Percentiles rank a stretch among this genome's conserved stretches.
phyloP scores from a whole-genome alignment of 1,140 invertebrate genomes.

The Linepithema humile region DNA sequence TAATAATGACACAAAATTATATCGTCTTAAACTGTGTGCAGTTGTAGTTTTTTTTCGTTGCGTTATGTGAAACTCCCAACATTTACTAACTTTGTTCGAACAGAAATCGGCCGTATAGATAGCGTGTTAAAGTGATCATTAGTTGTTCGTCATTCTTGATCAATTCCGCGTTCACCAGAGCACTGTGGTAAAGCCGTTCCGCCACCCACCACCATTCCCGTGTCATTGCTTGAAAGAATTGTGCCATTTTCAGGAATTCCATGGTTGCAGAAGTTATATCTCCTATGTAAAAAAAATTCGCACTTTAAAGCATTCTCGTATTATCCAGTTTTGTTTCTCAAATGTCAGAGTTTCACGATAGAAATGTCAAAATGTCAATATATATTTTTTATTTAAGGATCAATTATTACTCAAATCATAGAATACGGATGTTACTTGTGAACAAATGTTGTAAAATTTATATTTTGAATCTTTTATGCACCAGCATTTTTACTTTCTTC shows the following conservation, averaged over 20 bases:
- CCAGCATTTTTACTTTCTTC: conserved; percentile 77
- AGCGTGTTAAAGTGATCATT: conserved; percentile 83
- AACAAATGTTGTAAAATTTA: not conserved
- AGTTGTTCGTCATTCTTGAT: conserved; percentile 81
- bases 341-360: not conserved
- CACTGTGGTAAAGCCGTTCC: conserved; percentile 84
- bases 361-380: not conserved
- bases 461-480: not conserved
- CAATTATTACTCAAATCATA: not conserved
- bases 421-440: not conserved
- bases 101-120: conserved; percentile 85
- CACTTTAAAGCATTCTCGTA: not conserved
- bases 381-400: not conserved
- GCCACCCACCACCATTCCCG: conserved; percentile 86
- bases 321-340: not conserved
- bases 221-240: conserved; percentile 82
- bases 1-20: no score
- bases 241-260: conserved; percentile 80
- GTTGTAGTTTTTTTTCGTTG: no score
- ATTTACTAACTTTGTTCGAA: conserved; percentile 82
- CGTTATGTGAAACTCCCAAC: no score
- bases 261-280: conserved; percentile 79
- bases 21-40: no score
- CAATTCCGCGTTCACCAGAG: conserved; percentile 80
- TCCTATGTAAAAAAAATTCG: conserved; percentile 66